These are phyloP conservation scores for Lepus townsendii DNA, from an alignment of 2,797 vertebrate genomes.

Conservation along the genomic window DNA sequence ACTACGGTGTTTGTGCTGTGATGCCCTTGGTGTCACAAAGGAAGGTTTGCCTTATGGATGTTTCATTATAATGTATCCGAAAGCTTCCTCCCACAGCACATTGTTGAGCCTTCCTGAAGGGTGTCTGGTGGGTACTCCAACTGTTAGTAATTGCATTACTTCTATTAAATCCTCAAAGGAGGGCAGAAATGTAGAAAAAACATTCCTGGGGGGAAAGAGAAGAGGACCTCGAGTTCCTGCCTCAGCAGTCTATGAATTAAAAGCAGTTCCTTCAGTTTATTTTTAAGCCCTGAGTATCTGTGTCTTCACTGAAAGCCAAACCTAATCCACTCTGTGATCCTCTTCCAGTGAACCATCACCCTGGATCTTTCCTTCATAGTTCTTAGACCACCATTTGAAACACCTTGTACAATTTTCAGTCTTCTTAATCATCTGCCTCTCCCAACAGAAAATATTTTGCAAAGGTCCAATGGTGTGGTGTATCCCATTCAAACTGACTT, in stretches of 20 bases:
- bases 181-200: background rate
- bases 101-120: background rate
- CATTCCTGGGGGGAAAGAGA: background rate
- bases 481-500: background rate
- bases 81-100: background rate
- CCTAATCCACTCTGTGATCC: background rate
- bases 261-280: background rate
- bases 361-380: background rate
- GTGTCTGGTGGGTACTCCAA: background rate
- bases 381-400: background rate
- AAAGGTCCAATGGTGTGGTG: background rate
- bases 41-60: background rate
- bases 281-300: background rate
- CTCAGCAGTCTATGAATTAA: slow-evolving; percentile 22
- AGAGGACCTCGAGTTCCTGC: background rate
- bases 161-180: background rate
- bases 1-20: too few relatives aligned
- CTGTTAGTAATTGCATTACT: background rate
- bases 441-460: background rate
- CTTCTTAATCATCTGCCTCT: background rate
- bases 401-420: background rate
- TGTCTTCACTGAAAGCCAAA: background rate
- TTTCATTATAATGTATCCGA: background rate
- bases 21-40: background rate
- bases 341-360: background rate